These are phyloP conservation scores for Beris morrisii DNA, from an alignment of 2,888 invertebrate genomes.

Conservation along the genomic window DNA sequence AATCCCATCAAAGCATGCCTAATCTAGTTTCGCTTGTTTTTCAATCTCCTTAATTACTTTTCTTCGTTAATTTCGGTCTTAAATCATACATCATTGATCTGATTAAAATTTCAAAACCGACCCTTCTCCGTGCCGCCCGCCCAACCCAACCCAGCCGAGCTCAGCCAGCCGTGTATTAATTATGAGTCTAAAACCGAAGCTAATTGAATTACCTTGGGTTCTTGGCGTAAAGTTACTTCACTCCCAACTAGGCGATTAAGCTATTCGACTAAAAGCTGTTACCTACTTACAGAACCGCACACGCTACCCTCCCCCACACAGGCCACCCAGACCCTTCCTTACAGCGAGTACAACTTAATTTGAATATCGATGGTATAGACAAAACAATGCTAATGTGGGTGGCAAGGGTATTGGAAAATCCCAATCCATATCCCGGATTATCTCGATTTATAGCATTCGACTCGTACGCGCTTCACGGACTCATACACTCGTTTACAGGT, in stretches of 20 bases:
- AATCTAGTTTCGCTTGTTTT: constrained; percentile 35
- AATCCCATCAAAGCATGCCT: constrained; percentile 34
- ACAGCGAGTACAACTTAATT: too few relatives aligned
- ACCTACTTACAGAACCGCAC: too few relatives aligned
- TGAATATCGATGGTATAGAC: too few relatives aligned
- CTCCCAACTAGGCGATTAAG: too few relatives aligned
- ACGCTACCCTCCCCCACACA: too few relatives aligned
- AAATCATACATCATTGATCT: constrained; percentile 36
- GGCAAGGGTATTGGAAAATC: too few relatives aligned
- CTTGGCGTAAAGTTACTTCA: too few relatives aligned
- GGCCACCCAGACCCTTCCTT: too few relatives aligned
- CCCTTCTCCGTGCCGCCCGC: neutral
- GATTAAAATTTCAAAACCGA: constrained; percentile 33
- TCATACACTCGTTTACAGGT: too few relatives aligned
- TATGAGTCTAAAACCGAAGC: constrained; percentile 20
- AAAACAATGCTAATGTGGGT: too few relatives aligned
- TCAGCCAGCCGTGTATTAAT: constrained; percentile 14
- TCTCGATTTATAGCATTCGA: constrained; percentile 2
- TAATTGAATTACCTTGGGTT: constrained; percentile 22
- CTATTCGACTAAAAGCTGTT: too few relatives aligned
- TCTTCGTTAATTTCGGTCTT: constrained; percentile 19
- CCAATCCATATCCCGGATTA: constrained; percentile 2
- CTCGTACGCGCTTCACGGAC: neutral
- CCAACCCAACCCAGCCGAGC: neutral
- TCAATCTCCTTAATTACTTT: constrained; percentile 36